Percentiles rank a stretch among this genome's conserved stretches.
phyloP scores from a whole-genome alignment of 2,113 vertebrate genomes.

The Heloderma charlesbogerti region DNA sequence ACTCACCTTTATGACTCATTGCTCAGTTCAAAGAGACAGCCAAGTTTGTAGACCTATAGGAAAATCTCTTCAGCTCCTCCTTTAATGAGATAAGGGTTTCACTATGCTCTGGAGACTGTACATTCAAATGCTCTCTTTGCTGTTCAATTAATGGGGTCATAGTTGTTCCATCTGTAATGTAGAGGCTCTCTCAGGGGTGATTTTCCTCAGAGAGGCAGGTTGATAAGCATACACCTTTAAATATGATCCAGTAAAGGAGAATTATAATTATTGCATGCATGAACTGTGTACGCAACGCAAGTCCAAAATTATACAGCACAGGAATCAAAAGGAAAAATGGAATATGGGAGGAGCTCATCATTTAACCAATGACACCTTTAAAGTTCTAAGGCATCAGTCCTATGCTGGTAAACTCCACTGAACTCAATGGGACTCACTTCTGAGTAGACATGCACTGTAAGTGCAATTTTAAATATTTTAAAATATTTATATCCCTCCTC shows the following conservation, averaged over 20 bases:
- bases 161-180: slow-evolving; percentile 69
- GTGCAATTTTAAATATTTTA: neutral
- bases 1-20: slow-evolving; percentile 42
- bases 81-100: slow-evolving; percentile 75
- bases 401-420: too few relatives aligned
- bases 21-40: slow-evolving; percentile 57
- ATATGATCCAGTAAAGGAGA: slow-evolving; percentile 76
- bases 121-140: slow-evolving; percentile 64
- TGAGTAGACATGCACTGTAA: neutral
- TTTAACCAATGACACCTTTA: neutral
- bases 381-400: neutral
- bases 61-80: slow-evolving; percentile 55
- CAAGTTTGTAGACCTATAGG: slow-evolving; percentile 61
- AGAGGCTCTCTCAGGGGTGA: slow-evolving; percentile 71
- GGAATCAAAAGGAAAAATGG: slow-evolving; percentile 41
- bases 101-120: slow-evolving; percentile 67
- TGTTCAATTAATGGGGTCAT: slow-evolving; percentile 75
- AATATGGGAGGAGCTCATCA: neutral
- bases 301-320: slow-evolving; percentile 63
- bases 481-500: too few relatives aligned
- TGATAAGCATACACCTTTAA: slow-evolving; percentile 75
- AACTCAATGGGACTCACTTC: too few relatives aligned
- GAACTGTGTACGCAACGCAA: slow-evolving; percentile 63
- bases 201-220: slow-evolving; percentile 73
- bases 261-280: slow-evolving; percentile 78